A percentile compares a stretch with the other conserved stretches of the same genome.
phyloP scores from a whole-genome alignment of 2,113 vertebrate genomes.

The Stegostoma tigrinum region DNA sequence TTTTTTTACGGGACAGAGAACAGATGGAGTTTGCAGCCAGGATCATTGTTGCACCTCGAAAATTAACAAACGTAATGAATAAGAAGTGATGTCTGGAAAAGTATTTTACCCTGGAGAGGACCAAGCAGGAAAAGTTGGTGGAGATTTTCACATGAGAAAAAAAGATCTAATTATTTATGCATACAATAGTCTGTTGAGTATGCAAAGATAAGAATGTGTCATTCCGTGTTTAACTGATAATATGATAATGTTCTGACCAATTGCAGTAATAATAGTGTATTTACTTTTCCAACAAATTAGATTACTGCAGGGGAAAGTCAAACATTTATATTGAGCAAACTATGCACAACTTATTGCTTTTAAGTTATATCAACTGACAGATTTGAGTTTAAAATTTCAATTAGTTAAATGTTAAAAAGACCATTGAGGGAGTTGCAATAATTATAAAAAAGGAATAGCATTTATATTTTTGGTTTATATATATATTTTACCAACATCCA shows the following conservation, averaged over 20 bases:
- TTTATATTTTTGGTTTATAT: background rate
- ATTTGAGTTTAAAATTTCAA: background rate
- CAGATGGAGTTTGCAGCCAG: conserved; percentile 43
- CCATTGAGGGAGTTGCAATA: background rate
- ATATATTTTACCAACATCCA: background rate
- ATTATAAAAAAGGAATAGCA: background rate
- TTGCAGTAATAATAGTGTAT: background rate
- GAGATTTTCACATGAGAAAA: conserved; percentile 20
- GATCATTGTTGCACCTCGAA: conserved; percentile 37
- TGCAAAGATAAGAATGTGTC: background rate
- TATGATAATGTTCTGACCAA: background rate
- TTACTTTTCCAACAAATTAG: background rate
- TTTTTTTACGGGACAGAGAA: conserved; percentile 43
- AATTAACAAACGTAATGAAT: conserved; percentile 41
- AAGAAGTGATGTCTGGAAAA: background rate
- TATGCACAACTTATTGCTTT: background rate
- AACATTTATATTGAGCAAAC: background rate
- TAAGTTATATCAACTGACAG: background rate
- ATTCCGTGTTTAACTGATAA: background rate
- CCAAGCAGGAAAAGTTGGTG: conserved; percentile 3
- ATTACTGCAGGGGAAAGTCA: background rate
- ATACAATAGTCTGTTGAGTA: background rate
- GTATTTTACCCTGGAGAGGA: conserved; percentile 24
- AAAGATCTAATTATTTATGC: background rate
- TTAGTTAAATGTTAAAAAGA: background rate